These are phyloP conservation scores for Sebastes schlegelii DNA, from an alignment of 2,113 vertebrate genomes.

Conservation along the genomic window DNA sequence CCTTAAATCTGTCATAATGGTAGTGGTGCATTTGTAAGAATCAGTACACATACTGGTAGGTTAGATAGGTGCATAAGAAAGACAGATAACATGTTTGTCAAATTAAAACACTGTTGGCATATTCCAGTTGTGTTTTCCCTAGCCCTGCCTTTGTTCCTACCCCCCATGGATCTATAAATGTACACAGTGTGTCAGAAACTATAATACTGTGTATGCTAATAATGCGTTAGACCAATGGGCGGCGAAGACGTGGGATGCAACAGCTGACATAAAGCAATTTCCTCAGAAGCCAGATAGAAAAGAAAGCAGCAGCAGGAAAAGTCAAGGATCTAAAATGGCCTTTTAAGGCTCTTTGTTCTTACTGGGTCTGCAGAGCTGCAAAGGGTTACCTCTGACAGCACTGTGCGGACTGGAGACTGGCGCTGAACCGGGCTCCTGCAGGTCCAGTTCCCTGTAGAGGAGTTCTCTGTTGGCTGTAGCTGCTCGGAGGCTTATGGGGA, in stretches of 20 bases:
- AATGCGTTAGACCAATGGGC: neutral
- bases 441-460: constrained; percentile 89
- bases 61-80: neutral
- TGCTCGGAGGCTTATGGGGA: constrained; percentile 87
- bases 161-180: neutral
- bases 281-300: neutral
- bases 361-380: constrained; percentile 55
- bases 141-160: neutral
- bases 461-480: constrained; percentile 77
- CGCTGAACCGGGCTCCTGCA: constrained; percentile 76
- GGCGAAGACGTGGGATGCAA: neutral
- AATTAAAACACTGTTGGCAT: neutral
- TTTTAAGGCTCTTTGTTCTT: constrained; percentile 23
- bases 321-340: neutral
- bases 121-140: neutral
- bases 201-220: neutral
- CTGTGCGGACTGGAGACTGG: neutral
- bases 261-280: neutral
- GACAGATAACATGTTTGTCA: neutral
- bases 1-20: no score
- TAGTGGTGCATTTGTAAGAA: no score
- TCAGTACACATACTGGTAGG: no score
- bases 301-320: neutral
- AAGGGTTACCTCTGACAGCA: constrained; percentile 84
- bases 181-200: neutral